Base-by-base conservation (phyloP, 2,888 invertebrate species). In the Nezara viridula region DNA sequence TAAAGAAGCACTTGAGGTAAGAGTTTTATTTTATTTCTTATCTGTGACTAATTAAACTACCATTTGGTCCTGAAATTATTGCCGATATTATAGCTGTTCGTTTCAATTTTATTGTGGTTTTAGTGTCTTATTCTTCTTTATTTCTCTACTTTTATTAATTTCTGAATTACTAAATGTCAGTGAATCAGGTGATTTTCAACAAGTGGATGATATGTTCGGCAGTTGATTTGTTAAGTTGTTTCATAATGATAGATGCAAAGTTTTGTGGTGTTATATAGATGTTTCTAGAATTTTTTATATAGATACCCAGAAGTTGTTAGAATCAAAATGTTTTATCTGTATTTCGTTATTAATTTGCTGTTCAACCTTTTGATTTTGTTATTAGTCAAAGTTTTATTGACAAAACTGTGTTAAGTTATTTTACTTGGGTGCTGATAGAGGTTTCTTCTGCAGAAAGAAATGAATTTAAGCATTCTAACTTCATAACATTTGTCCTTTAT, bases 1-100 rank as follows among this genome's bases (percentile, higher is more conserved):
- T 94, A 96, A 96, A 95, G 97, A 97, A 94, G 94, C 96, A 94
- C 94, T 98, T 94, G 97, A 97, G 97, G 98, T 96, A 94, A 94
- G 92, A 91, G 27, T 89, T 73, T 60, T 66, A 27, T 60, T 60
- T 44, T 60, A 86, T 86, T 86, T 50, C 0, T 32, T 37, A 12
- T 60, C n/a, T 60, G 27, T 73, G 66, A 6, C 66, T 19, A 73
- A 37, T 73, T 73, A 21, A 73, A 37, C 32, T 16, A 73, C 16
- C 32, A 37, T 19, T 73, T 9, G 32, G 4, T 37, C 66, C 27
- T 7, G 32, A 73, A 73, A 21, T 73, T 7, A 73, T 37, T 37
- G 16, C 37, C 16, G 0, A 73, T 73, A 19, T 73, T 73, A 73
- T 37, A 16, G 32, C 7, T 19, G 9, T 37, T 9, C 2, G 9